These are phyloP conservation scores for Chlorocebus sabaeus DNA, from an alignment of 2,113 vertebrate species.

Conservation along the genomic window DNA sequence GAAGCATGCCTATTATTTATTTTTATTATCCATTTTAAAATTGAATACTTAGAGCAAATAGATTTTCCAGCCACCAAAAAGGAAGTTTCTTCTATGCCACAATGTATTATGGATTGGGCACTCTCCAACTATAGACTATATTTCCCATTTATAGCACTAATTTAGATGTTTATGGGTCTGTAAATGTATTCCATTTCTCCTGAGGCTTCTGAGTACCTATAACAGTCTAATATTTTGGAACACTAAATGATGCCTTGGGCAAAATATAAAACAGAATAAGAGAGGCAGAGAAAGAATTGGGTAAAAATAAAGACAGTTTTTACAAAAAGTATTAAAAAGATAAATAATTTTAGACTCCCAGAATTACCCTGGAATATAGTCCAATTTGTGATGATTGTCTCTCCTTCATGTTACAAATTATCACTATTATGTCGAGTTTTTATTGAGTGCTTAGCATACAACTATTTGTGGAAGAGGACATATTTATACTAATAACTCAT, in stretches of 20 bases:
- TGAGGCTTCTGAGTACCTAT: conserved; percentile 72
- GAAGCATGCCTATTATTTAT: conserved; percentile 79
- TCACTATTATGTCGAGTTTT: not conserved
- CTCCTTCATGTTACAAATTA: conserved; percentile 25
- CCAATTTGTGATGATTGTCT: conserved; percentile 12
- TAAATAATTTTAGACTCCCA: not conserved
- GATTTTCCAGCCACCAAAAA: conserved; percentile 80
- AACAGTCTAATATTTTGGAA: conserved; percentile 69
- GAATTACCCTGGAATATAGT: not conserved
- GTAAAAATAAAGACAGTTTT: conserved; percentile 48
- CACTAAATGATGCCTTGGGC: conserved; percentile 29
- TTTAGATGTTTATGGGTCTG: conserved; percentile 76
- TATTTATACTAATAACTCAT: not conserved
- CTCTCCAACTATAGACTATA: conserved; percentile 70
- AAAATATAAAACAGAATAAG: not conserved
- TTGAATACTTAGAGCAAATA: conserved; percentile 80
- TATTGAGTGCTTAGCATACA: not conserved
- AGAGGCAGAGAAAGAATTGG: not conserved
- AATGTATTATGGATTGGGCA: conserved; percentile 72
- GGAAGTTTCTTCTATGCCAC: conserved; percentile 78
- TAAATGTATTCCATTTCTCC: conserved; percentile 76
- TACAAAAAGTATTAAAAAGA: not conserved
- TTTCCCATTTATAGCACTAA: conserved; percentile 76
- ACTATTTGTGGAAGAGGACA: not conserved
- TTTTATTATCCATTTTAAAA: conserved; percentile 81